Base-by-base conservation (phyloP, 1,140 invertebrate genomes). In the Samia ricini region DNA sequence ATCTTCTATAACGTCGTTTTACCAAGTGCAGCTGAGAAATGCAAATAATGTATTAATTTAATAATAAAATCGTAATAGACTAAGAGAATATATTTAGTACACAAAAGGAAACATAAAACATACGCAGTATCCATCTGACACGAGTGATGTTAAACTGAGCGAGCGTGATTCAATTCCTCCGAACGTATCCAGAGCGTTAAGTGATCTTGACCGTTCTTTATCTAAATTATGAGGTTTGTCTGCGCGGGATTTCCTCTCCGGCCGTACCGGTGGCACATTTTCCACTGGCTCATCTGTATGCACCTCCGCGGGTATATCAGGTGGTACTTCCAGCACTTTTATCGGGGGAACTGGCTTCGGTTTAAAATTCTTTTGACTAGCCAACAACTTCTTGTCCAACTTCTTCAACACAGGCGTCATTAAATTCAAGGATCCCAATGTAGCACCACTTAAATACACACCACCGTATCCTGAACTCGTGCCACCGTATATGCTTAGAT, bases 391-490 rank as follows among this genome's bases (percentile, higher is more conserved):
- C 68, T 87, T 89, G 65, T 90, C 85, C 64, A 89, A 81, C 63
- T 93, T 93, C 80, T 91, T 92, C 54, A 91, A 86, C 58, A 90
- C 88, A 22, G 92, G 89, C 50, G 84, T 89, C 66, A 91, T 88
- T 21, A 93, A 76, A 76, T 91, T 92, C 12, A 93, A 81, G 0
- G 92, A 91, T 42, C 85, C 79, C 52, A 91, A 78, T 4, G 81
- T 77, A 18, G 85, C 77, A 64, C 92, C 83, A 36, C 92, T 92
- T 56, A 94, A 71, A 42, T 91, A 92, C 2, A 94, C 77, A 8
- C 92, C 92, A 12, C 93, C 93, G 67, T 94, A 94, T 21, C 93
- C 93, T 0, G 93, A 93, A 57, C 92, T 77, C 0, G 93, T 93
- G 20, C 93, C 93, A 4, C 93, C 93, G 60, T 94, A 94, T 4